These are phyloP conservation scores for Halesus radiatus DNA, from an alignment of 1,140 invertebrate genomes.

Conservation along the genomic window DNA sequence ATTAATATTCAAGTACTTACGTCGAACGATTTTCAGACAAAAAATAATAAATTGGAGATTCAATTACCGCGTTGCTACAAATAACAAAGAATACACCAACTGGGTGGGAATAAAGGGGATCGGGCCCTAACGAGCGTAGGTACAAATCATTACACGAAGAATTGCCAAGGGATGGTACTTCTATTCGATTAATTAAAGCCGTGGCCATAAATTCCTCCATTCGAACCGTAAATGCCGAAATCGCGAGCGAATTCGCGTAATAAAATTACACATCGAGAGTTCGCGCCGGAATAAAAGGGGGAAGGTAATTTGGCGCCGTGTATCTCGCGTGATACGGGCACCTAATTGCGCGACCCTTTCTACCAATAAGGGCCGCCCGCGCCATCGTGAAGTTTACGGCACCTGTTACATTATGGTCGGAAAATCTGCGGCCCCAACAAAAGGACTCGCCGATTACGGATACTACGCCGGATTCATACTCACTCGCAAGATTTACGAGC, in stretches of 20 bases:
- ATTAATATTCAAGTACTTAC: constrained; percentile 31
- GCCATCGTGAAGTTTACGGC: constrained; percentile 38
- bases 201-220: constrained; percentile 37
- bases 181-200: constrained; percentile 44
- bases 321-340: constrained; percentile 18
- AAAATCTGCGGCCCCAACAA: constrained; percentile 29
- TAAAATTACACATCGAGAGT: constrained; percentile 27
- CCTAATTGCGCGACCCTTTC: constrained; percentile 21
- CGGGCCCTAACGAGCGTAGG: constrained; percentile 20
- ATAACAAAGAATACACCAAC: constrained; percentile 12
- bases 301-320: constrained; percentile 5
- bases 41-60: constrained; percentile 34
- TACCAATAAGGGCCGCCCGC: not conserved
- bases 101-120: constrained; percentile 1
- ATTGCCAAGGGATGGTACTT: constrained; percentile 38
- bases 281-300: not conserved
- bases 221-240: constrained; percentile 38
- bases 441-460: constrained; percentile 26
- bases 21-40: constrained; percentile 3
- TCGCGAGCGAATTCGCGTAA: constrained; percentile 30
- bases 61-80: constrained; percentile 21
- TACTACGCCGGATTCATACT: constrained; percentile 29
- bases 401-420: constrained; percentile 44
- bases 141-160: constrained; percentile 39
- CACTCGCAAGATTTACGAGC: constrained; percentile 33